Conservation (phyloP, 2,113 vertebrate genomes). For the Anthoscopus minutus region DNA sequence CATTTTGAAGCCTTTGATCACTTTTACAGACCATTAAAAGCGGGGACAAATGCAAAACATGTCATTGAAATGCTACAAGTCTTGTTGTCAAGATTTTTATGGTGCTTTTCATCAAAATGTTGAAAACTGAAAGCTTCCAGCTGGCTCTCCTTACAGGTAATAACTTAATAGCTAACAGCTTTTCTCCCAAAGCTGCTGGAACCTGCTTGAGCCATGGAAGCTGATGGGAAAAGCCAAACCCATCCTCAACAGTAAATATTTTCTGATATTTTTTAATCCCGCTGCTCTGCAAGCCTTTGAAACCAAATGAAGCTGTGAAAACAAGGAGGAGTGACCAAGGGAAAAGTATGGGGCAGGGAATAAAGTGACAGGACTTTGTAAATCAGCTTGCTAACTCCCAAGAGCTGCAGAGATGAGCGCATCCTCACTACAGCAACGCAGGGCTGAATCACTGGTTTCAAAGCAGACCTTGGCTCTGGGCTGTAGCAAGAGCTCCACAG, state of each 20-base stretch:
- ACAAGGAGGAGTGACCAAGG: not conserved
- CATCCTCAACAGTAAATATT: conserved; percentile 10
- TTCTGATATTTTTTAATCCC: conserved; percentile 10
- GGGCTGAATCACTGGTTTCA: not conserved
- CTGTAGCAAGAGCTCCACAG: not conserved
- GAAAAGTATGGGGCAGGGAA: not conserved
- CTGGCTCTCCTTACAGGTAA: conserved; percentile 52
- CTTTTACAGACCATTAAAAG: not conserved
- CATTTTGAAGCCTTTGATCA: not conserved
- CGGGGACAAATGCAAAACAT: not conserved
- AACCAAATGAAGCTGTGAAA: not conserved
- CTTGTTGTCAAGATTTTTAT: conserved; percentile 47
- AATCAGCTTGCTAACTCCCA: not conserved
- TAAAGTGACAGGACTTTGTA: not conserved
- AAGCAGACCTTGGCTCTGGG: not conserved
- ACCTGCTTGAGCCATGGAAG: conserved; percentile 9
- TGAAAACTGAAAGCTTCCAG: conserved; percentile 56
- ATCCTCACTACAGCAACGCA: not conserved
- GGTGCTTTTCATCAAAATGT: conserved; percentile 56
- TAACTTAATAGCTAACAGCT: conserved; percentile 56
- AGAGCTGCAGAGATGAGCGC: not conserved
- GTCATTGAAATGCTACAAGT: conserved; percentile 5
- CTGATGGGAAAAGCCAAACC: conserved; percentile 19
- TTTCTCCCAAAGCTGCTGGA: conserved; percentile 42
- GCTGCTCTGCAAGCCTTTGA: not conserved